A percentile compares a stretch with the other conserved stretches of the same genome.
phyloP scores from a whole-genome alignment of 2,113 vertebrate genomes.

The Pholis gunnellus region DNA sequence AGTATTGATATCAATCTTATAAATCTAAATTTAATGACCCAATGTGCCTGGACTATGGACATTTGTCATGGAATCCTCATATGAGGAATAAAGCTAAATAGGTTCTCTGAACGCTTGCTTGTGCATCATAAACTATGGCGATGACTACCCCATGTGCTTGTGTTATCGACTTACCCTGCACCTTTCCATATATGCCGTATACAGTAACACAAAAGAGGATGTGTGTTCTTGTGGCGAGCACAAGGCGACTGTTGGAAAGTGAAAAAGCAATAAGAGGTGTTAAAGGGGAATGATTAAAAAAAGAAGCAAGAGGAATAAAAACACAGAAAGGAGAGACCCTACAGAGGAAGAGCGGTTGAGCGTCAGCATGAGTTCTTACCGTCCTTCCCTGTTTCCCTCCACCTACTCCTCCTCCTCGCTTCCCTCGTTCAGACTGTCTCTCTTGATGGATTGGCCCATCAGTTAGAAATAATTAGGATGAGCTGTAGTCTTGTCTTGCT shows the following conservation, averaged over 20 bases:
- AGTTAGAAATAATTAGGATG: conserved; percentile 84
- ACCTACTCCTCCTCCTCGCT: conserved; percentile 19
- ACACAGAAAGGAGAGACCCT: conserved; percentile 5
- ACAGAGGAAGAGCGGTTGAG: conserved; percentile 15
- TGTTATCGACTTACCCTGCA: conserved; percentile 25
- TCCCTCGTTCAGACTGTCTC: conserved; percentile 50
- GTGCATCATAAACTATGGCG: conserved; percentile 21
- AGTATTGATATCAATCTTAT: conserved; percentile 77
- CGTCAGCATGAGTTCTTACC: conserved; percentile 46
- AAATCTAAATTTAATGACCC: conserved; percentile 80
- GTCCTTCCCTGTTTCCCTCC: conserved; percentile 27
- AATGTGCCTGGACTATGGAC: conserved; percentile 43
- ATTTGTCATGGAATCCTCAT: conserved; percentile 72
- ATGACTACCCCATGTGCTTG: conserved; percentile 18
- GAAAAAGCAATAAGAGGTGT: conserved; percentile 10
- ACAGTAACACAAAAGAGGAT: background rate
- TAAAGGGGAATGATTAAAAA: conserved; percentile 11
- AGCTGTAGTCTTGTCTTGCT: conserved; percentile 76
- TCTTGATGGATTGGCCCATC: conserved; percentile 84
- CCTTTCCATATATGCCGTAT: background rate
- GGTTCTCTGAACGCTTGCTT: conserved; percentile 41
- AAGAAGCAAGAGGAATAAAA: background rate
- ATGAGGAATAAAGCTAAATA: conserved; percentile 61
- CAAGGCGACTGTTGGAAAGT: background rate
- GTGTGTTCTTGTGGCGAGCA: background rate